Evolutionary conservation across 2,888 invertebrate genomes (phyloP), one percentile per base, ranked within the genome.

Genomic region (Exocentrus adspersus): DNA sequence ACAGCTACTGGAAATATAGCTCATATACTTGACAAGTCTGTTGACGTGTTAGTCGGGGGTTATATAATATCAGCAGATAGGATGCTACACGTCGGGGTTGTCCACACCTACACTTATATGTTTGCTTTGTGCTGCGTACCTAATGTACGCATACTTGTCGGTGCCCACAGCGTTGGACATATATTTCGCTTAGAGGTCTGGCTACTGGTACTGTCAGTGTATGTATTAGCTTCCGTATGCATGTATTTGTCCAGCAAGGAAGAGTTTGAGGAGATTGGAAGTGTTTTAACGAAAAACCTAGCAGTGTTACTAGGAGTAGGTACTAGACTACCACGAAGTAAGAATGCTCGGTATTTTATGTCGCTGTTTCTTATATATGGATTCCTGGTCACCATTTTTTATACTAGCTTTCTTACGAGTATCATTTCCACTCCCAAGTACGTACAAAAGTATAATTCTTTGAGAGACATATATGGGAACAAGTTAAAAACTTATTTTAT

Each of bases 301-400:
- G 37, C 37, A 3, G 12, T 37, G 2, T 37, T 37, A n/a, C 12
- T 37, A 0, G 37, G 37, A 12, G 42, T 58, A 9, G 45, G 16
- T 20, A 54, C 48, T 6, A 42, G 12, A 20, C 3, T 24, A 17
- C 60, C 63, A 17, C 19, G 28, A 21, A 61, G 58, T 5, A 21
- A n/a, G n/a, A 43, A 14, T 45, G 50, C 58, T 12, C 56, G 66
- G 21, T 63, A 53, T 61, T 54, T 67, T 14, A n/a, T 63, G 20
- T 10, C 46, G 4, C 16, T 67, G 4, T 42, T 37, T 19, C 9
- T 67, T 16, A n/a, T 60, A 24, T 63, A 63, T 10, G 43, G 57
- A 10, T 58, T 64, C n/a, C 21, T 30, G 10, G 43, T 57, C 7
- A 24, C 14, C 7, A 16, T 19, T n/a, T 24, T 16, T 3, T 58